phyloP scores from a whole-genome alignment of 1,140 invertebrate genomes.

The Plutomurus gul region DNA sequence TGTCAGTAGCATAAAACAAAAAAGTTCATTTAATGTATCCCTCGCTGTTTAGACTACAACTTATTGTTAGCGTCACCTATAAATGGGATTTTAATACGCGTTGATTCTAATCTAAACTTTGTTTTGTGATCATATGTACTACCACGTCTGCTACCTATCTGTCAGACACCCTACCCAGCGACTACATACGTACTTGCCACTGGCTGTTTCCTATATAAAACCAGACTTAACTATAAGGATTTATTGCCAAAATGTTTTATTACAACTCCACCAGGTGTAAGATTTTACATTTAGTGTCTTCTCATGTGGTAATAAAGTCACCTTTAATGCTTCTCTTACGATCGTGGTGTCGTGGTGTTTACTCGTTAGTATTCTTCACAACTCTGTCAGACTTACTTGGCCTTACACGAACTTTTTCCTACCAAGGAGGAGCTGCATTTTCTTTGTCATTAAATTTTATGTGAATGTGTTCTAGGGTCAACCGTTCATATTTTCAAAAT shows the following conservation, averaged over 20 bases:
- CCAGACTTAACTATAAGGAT: background rate
- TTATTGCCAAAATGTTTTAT: conserved; percentile 13
- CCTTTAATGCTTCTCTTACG: background rate
- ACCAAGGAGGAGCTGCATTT: background rate
- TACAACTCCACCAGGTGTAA: conserved; percentile 1
- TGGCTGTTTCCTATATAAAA: background rate
- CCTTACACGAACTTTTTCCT: background rate
- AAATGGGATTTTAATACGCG: conserved; percentile 9
- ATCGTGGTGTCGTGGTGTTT: background rate
- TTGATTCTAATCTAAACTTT: background rate
- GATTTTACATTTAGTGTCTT: conserved; percentile 5
- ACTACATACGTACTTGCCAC: background rate
- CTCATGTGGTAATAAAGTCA: conserved; percentile 29
- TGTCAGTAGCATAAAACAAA: background rate
- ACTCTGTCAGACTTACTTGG: background rate
- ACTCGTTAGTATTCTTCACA: background rate
- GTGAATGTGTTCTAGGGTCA: background rate
- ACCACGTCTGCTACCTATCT: background rate
- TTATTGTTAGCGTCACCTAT: background rate
- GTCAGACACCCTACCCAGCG: background rate
- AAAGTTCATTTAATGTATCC: background rate
- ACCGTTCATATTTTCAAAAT: conserved; percentile 1
- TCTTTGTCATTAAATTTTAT: conserved; percentile 2
- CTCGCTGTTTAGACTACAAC: background rate
- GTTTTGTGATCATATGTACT: background rate